Evolutionary conservation across 2,888 invertebrate species (phyloP).

Genomic region (Gibbula magus): DNA sequence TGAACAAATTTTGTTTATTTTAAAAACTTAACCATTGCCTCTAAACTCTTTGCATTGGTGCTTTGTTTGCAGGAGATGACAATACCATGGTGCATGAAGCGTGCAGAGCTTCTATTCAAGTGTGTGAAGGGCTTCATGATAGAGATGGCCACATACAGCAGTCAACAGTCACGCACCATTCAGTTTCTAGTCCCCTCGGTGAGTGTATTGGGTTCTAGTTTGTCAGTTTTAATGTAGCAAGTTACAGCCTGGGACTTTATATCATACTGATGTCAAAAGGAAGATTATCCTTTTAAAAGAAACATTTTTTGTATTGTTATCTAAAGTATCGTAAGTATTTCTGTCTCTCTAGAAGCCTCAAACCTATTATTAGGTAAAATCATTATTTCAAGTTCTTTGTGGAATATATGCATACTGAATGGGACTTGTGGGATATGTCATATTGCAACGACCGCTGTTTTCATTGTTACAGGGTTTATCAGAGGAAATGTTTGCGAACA

Average conservation of each 20-base stretch:
- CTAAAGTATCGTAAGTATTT: too few species aligned
- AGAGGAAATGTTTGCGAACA: slow-evolving; percentile 86
- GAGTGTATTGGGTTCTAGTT: too few species aligned
- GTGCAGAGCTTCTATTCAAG: slow-evolving; percentile 97
- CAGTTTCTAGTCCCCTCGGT: slow-evolving; percentile 90
- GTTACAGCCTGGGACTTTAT: neutral
- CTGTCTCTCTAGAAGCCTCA: too few species aligned
- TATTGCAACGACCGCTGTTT: neutral
- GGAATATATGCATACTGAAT: neutral
- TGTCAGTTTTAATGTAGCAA: neutral
- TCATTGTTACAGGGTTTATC: slow-evolving; percentile 77
- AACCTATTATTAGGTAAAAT: too few species aligned
- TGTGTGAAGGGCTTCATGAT: slow-evolving; percentile 99
- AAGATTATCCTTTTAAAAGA: too few species aligned
- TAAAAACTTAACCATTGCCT: too few species aligned
- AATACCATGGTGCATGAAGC: slow-evolving; percentile 94
- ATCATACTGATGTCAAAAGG: too few species aligned
- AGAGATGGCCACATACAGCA: slow-evolving; percentile 91
- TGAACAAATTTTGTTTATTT: too few species aligned
- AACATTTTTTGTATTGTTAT: too few species aligned
- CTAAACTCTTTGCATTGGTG: too few species aligned
- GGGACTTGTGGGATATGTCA: neutral
- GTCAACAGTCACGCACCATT: slow-evolving; percentile 79
- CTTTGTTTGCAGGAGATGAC: slow-evolving; percentile 81
- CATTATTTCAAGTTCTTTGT: neutral